phyloP scores from a whole-genome alignment of 1,140 invertebrate genomes.

The Drosophila mojavensis region DNA sequence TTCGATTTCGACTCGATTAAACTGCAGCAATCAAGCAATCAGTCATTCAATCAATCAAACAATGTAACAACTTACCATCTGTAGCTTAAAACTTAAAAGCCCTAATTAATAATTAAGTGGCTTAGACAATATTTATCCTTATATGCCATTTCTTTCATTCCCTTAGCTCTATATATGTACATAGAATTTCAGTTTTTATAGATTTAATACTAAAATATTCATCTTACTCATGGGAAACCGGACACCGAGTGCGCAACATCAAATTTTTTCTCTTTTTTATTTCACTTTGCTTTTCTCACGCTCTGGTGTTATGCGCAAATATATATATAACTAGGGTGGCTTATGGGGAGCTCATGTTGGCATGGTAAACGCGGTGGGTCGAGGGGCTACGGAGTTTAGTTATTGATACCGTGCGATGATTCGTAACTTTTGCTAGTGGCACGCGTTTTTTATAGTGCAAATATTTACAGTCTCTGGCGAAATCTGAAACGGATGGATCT shows the following conservation, averaged over 20 bases:
- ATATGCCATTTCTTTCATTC: no score
- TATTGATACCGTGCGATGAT: slow-evolving; percentile 48
- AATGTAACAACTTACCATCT: no score
- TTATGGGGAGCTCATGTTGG: not conserved
- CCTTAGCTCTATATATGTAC: no score
- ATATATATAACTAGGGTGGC: not conserved
- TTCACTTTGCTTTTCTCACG: slow-evolving; percentile 32
- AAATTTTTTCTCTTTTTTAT: not conserved
- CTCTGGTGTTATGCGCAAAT: not conserved
- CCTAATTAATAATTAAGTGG: no score
- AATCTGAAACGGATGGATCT: not conserved
- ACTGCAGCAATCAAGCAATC: no score
- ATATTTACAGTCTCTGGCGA: slow-evolving; percentile 33
- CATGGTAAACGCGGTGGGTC: not conserved
- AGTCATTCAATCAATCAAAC: no score
- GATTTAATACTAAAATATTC: not conserved
- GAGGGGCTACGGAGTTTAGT: slow-evolving; percentile 1
- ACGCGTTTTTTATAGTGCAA: slow-evolving; percentile 39
- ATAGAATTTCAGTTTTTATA: not conserved
- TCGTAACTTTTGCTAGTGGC: slow-evolving; percentile 35
- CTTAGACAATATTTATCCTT: no score
- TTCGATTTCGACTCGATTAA: no score
- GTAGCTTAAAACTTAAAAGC: no score
- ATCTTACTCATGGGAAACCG: slow-evolving; percentile 8
- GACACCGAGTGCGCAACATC: slow-evolving; percentile 3